Conservation (phyloP, 1,140 invertebrate genomes). For the Mycetomoellerius zeteki region DNA sequence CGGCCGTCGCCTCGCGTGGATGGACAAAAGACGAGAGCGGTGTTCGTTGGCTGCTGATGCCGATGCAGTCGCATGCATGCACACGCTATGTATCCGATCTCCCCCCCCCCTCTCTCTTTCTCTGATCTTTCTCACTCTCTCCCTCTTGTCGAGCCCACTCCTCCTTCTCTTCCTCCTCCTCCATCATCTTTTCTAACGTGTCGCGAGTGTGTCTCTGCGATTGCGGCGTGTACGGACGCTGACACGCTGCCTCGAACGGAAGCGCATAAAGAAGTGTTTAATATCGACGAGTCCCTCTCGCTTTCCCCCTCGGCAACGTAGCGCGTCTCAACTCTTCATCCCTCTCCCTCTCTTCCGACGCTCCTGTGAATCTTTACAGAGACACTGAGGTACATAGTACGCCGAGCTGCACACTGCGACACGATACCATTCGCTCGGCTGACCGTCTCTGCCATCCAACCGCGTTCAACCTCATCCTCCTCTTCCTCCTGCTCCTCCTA, state of each 20-base stretch:
- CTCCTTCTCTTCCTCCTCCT: not conserved
- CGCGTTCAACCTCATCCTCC: slow-evolving; percentile 39
- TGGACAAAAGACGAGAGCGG: slow-evolving; percentile 78
- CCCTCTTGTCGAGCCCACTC: slow-evolving; percentile 36
- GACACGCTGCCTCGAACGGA: slow-evolving; percentile 59
- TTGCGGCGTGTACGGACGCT: slow-evolving; percentile 55
- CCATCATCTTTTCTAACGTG: slow-evolving; percentile 47
- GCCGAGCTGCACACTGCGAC: slow-evolving; percentile 32
- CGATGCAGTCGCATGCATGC: slow-evolving; percentile 56
- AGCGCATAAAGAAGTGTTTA: slow-evolving; percentile 58
- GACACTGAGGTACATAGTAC: not conserved
- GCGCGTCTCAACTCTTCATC: not conserved
- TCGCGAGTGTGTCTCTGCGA: slow-evolving; percentile 59
- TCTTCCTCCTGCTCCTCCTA: slow-evolving; percentile 15
- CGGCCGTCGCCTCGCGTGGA: slow-evolving; percentile 79
- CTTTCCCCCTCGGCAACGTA: not conserved
- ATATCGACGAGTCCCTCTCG: slow-evolving; percentile 43
- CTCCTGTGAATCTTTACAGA: slow-evolving; percentile 46
- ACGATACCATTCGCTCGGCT: slow-evolving; percentile 48
- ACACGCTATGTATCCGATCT: slow-evolving; percentile 35
- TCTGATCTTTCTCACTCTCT: not conserved
- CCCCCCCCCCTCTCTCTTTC: slow-evolving; percentile 16
- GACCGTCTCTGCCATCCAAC: slow-evolving; percentile 43
- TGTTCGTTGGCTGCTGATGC: slow-evolving; percentile 48
- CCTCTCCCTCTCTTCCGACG: not conserved